A percentile compares a stretch with the other conserved stretches of the same genome.
Evolutionary conservation across 2,888 invertebrate species (phyloP).

Genomic region (Orthosia cruda): DNA sequence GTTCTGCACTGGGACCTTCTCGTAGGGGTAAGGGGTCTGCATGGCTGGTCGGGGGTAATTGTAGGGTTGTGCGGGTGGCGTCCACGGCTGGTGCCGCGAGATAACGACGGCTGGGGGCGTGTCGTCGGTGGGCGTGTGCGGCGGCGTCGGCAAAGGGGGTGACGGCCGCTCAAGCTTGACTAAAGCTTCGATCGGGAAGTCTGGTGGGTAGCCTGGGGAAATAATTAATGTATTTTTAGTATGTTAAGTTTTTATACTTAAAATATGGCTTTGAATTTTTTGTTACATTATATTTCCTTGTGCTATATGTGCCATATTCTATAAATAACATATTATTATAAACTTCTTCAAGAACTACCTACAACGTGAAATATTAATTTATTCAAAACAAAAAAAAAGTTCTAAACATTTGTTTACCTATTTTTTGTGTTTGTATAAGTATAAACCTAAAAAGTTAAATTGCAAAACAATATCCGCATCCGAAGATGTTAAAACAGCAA

Average conservation of each 20-base stretch:
- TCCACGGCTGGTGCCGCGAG: conserved; percentile 86
- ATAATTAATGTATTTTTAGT: conserved; percentile 57
- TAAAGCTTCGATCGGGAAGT: conserved; percentile 91
- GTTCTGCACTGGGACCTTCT: conserved; percentile 82
- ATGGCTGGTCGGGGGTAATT: conserved; percentile 83
- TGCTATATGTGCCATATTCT: too few species aligned
- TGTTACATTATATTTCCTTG: background rate
- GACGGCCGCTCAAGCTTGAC: conserved; percentile 93
- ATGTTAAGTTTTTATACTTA: background rate
- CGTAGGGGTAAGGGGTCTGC: conserved; percentile 86
- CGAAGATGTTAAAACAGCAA: background rate
- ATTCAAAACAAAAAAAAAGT: background rate
- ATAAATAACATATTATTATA: background rate
- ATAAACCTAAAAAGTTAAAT: background rate
- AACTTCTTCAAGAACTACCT: background rate
- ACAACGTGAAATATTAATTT: background rate
- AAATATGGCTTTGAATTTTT: background rate
- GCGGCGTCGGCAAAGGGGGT: conserved; percentile 94
- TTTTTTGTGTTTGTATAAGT: background rate
- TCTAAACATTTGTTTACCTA: conserved; percentile 10
- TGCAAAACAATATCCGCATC: conserved; percentile 9
- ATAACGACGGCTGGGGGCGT: conserved; percentile 89
- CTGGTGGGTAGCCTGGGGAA: conserved; percentile 91
- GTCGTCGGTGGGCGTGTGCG: conserved; percentile 94
- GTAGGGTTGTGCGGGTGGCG: conserved; percentile 82